Base-by-base conservation (phyloP, 2,797 vertebrate species). In the Gambusia yucatana region DNA sequence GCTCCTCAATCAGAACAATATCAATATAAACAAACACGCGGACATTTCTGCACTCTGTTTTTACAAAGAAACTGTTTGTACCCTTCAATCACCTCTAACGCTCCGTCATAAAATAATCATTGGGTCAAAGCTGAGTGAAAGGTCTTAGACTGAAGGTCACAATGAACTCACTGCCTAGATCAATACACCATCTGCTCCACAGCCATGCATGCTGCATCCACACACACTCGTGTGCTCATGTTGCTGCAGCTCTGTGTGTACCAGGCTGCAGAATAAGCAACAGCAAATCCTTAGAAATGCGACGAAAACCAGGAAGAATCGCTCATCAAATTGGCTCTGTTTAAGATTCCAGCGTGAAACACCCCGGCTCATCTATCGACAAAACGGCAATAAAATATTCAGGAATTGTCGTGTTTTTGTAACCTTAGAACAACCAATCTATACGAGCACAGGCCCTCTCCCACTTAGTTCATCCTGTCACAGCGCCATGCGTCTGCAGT, bases 121-220 rank as follows among this genome's bases (percentile, higher is more conserved):
- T n/a, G 70, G 47, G 30, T 46, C 30, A 55, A 80, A 78, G 61
- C 39, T 20, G 36, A 75, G 65, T 43, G 48, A n/a, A 59, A 74
- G 69, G 72, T 81, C 72, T 67, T 2, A 73, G 61, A 43, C 30
- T 74, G 46, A 77, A 81, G 63, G 63, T 73, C 69, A 72, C 33
- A 2, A n/a, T 43, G 48, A 83, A 73, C 59, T 61, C 55, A 33
- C 55, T 44, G 73, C 59, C 65, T 28, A 22, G 57, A 82, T 86
- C 77, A 48, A 79, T 85, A 81, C 33, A 36, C 75, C 81, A 81
- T 86, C 84, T 79, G 67, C 73, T 78, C 72, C 57, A 30, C 79
- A 59, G 78, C 72, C n/a, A 6, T 50, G 46, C 48, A 39, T 28
- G n/a, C 39, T 30, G 73, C 0, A 46, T 75, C 77, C 50, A 75